Evolutionary conservation across 1,140 invertebrate species (phyloP).

Genomic region (Pseudoatta argentina): DNA sequence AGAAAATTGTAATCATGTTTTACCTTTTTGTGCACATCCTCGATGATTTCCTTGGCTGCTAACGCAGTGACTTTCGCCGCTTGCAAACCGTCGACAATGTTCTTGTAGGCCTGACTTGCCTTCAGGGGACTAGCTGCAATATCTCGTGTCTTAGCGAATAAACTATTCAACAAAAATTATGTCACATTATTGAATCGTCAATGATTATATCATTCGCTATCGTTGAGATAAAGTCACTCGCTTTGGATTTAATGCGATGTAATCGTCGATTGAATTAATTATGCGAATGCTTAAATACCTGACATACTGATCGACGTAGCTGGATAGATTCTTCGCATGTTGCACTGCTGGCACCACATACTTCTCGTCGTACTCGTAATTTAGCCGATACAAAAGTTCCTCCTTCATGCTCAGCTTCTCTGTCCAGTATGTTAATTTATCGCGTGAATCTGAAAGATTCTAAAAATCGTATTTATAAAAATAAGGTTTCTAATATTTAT

Average conservation of each 20-base stretch:
- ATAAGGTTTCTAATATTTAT: background rate
- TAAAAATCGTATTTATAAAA: conserved; percentile 61
- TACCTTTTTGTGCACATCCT: conserved; percentile 87
- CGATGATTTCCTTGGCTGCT: conserved; percentile 89
- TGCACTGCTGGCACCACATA: conserved; percentile 89
- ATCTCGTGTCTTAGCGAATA: conserved; percentile 90
- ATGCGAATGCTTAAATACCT: conserved; percentile 80
- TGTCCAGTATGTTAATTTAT: conserved; percentile 82
- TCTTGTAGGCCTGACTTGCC: conserved; percentile 93
- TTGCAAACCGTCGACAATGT: conserved; percentile 90
- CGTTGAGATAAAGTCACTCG: conserved; percentile 31
- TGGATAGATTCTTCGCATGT: conserved; percentile 89
- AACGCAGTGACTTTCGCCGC: conserved; percentile 89
- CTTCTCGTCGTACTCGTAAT: conserved; percentile 89
- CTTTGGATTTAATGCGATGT: background rate
- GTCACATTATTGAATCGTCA: conserved; percentile 56
- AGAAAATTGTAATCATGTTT: background rate
- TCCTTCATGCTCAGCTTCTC: conserved; percentile 87
- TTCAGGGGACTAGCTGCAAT: conserved; percentile 90
- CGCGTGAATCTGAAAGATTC: conserved; percentile 79
- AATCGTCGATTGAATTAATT: conserved; percentile 14
- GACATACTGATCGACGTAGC: conserved; percentile 89
- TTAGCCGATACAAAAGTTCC: conserved; percentile 88
- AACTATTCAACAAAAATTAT: conserved; percentile 83
- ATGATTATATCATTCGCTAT: conserved; percentile 33